Conservation (phyloP, 2,113 vertebrate species). For the Dipodomys ordii region DNA sequence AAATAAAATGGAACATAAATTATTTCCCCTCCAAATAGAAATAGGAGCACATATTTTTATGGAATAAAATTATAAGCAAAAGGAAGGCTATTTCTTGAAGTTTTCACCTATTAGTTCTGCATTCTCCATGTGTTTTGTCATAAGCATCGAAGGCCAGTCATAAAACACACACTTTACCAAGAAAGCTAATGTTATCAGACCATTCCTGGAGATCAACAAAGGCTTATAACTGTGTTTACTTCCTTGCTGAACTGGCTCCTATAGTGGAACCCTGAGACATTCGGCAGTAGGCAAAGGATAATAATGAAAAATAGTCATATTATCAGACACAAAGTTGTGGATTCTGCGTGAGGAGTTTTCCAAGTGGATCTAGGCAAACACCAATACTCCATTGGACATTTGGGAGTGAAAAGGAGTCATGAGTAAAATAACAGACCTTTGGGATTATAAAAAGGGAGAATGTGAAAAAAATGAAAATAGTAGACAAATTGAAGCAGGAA, state of each 20-base stretch:
- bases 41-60: not conserved
- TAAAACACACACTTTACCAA: not conserved
- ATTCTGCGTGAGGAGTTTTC: not conserved
- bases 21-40: slow-evolving; percentile 42
- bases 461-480: not conserved
- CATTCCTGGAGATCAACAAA: not conserved
- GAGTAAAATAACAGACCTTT: not conserved
- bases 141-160: not conserved
- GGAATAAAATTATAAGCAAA: slow-evolving; percentile 21
- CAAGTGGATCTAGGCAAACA: not conserved
- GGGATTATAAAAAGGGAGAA: not conserved
- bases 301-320: not conserved
- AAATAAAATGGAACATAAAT: slow-evolving; percentile 37
- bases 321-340: not conserved
- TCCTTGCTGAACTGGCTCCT: not conserved
- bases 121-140: not conserved
- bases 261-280: not conserved
- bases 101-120: not conserved
- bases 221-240: not conserved
- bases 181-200: not conserved
- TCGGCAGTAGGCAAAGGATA: not conserved
- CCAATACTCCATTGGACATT: not conserved
- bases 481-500: not conserved
- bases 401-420: no score
- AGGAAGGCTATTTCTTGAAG: not conserved